These are phyloP conservation scores for Brachynemurus nebulosus DNA, from an alignment of 2,888 invertebrate species.

Conservation along the genomic window DNA sequence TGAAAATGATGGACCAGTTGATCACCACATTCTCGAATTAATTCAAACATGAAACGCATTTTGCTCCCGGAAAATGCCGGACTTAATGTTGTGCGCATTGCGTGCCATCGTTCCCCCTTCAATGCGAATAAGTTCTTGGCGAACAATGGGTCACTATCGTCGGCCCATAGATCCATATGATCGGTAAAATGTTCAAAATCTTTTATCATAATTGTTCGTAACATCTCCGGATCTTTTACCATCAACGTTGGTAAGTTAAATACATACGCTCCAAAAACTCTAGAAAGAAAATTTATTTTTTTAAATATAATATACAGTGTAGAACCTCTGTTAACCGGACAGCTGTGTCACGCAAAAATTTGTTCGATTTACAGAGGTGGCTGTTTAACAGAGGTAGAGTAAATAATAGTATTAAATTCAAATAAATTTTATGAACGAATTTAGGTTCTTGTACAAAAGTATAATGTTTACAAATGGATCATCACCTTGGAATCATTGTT, in stretches of 20 bases:
- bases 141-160: neutral
- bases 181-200: conserved; percentile 2
- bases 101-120: conserved; percentile 11
- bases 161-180: neutral
- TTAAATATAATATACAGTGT: too few relatives aligned
- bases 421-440: too few relatives aligned
- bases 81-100: conserved; percentile 10
- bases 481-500: too few relatives aligned
- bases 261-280: neutral
- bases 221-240: neutral
- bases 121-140: conserved; percentile 21
- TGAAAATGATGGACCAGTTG: conserved; percentile 7
- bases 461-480: too few relatives aligned
- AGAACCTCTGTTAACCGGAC: too few relatives aligned
- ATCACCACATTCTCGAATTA: conserved; percentile 9
- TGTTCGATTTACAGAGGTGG: too few relatives aligned
- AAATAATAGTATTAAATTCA: too few relatives aligned
- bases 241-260: neutral
- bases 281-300: neutral
- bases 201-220: neutral
- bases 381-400: too few relatives aligned
- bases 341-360: too few relatives aligned
- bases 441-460: too few relatives aligned
- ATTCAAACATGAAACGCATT: conserved; percentile 11
- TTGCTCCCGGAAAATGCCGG: conserved; percentile 13